Conservation (phyloP, 2,113 vertebrate genomes). For the Oncorhynchus tshawytscha region DNA sequence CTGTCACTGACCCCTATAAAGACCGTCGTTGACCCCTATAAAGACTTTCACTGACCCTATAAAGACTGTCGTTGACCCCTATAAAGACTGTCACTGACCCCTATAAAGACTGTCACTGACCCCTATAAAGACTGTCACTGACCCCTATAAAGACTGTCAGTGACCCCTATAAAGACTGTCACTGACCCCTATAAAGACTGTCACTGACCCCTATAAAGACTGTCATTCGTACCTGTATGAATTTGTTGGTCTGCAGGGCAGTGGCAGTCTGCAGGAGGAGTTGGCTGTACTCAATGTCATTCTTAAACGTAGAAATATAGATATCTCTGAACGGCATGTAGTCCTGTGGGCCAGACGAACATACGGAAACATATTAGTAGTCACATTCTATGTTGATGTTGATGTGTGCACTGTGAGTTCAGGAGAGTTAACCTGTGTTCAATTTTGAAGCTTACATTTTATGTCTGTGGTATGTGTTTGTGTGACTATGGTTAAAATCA, state of each 20-base stretch:
- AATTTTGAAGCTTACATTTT: neutral
- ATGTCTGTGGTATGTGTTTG: neutral
- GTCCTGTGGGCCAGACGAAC: constrained; percentile 74
- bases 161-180: too few relatives aligned
- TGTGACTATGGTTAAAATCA: neutral
- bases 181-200: too few relatives aligned
- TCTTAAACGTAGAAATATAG: constrained; percentile 87
- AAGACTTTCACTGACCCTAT: too few relatives aligned
- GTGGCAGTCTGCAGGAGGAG: constrained; percentile 84
- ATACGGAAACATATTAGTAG: neutral
- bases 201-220: too few relatives aligned
- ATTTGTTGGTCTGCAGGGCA: constrained; percentile 93
- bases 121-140: too few relatives aligned
- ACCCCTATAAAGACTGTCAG: too few relatives aligned
- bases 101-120: too few relatives aligned
- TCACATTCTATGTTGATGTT: neutral
- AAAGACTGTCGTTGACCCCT: too few relatives aligned
- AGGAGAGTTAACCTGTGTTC: neutral
- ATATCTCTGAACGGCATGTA: constrained; percentile 93
- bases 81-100: too few relatives aligned
- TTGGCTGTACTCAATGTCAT: constrained; percentile 86
- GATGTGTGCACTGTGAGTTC: neutral
- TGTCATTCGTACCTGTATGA: constrained; percentile 84
- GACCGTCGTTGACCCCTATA: too few relatives aligned
- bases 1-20: too few relatives aligned